Base-by-base conservation (phyloP, 1,140 invertebrate genomes). In the Bombus waltoni region DNA sequence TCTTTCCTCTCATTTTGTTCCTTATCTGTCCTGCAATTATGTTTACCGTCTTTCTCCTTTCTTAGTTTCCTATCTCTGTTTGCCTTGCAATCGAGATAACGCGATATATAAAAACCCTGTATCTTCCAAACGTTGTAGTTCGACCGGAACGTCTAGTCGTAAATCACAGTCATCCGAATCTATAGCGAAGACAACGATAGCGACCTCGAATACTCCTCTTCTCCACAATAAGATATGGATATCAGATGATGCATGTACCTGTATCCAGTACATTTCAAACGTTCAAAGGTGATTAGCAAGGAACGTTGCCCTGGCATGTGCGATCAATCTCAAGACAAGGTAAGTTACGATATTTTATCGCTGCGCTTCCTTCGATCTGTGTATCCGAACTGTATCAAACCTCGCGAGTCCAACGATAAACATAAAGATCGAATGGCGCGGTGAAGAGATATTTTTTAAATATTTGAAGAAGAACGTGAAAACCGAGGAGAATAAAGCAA, bases 231-330 rank as follows among this genome's bases (percentile, higher is more conserved):
- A 53, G 1, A 32, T 35, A 62, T 68, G 22, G 0, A 22, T 9
- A 57, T 2, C 13, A 25, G n/a, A 77, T 22, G 38, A 89, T 88
- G 86, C 40, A 78, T 65, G 53, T 82, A 11, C 35, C 74, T 11
- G 57, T 40, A n/a, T 28, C 40, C 5, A 42, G 5, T 72, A 25
- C 42, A 78, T 40, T 18, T 88, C 70, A 74, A 66, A 73, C 28
- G 59, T 71, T 88, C 65, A 25, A 72, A 82, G 75, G 22, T 73
- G 35, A 32, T 72, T 40, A 40, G 42, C 25, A 32, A 53, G 57
- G 38, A 68, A 78, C 59, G 71, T 74, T 22, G 68, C 8, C 68
- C 59, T 90, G 89, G 84, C 76, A 91, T 91, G 89, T 81, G 83
- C 71, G 83, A 88, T 35, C 74, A 78, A 15, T 88, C 18, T 59